Conservation (phyloP, 2,888 invertebrate genomes). For the Oscheius sp. region DNA sequence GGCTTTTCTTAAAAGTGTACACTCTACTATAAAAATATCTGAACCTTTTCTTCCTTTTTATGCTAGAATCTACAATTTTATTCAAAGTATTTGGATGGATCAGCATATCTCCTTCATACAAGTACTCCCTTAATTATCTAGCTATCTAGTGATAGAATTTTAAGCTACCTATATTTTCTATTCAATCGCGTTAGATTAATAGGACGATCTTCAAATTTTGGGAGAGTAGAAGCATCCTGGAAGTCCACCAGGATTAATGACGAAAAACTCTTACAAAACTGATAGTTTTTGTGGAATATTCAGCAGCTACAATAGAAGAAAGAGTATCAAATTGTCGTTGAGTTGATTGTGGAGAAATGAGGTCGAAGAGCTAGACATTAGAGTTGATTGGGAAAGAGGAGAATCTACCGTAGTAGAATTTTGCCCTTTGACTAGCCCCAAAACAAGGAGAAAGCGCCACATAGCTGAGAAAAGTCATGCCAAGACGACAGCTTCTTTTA, state of each 20-base stretch:
- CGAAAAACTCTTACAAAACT: conserved; percentile 13
- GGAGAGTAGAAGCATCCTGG: conserved; percentile 45
- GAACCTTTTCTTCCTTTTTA: conserved; percentile 17
- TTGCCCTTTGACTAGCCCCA: conserved; percentile 22
- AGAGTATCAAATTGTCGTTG: conserved; percentile 46
- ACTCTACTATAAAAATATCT: not conserved
- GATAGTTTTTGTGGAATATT: conserved; percentile 8
- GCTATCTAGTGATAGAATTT: not conserved
- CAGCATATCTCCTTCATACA: conserved; percentile 51
- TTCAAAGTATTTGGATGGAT: conserved; percentile 38
- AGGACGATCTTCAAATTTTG: conserved; percentile 41
- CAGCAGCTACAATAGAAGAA: conserved; percentile 17
- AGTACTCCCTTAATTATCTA: conserved; percentile 33
- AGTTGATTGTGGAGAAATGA: conserved; percentile 43
- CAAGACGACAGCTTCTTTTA: no score
- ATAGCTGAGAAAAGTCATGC: no score
- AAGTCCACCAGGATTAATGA: not conserved
- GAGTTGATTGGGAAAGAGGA: not conserved
- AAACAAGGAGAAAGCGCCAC: conserved; percentile 34
- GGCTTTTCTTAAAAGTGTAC: conserved; percentile 15
- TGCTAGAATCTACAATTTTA: conserved; percentile 31
- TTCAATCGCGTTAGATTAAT: conserved; percentile 44
- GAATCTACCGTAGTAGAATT: not conserved
- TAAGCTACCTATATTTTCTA: conserved; percentile 39
- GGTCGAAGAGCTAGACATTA: conserved; percentile 42